Evolutionary conservation across 2,113 vertebrate species (phyloP).

Genomic region (Piliocolobus tephrosceles): DNA sequence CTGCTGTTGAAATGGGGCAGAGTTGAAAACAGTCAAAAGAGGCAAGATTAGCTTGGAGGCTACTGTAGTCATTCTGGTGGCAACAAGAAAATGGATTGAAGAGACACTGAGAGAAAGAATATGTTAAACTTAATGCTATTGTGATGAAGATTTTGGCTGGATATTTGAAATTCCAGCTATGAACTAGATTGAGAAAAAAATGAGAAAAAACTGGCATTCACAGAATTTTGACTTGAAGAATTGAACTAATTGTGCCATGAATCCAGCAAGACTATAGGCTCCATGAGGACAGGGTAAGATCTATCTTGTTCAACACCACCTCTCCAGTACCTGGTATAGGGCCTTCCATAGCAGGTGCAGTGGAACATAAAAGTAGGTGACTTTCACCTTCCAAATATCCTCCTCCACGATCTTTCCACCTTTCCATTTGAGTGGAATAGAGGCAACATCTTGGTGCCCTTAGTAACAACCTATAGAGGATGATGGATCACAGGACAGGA

Average conservation of each 20-base stretch:
- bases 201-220: neutral
- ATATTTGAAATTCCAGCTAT: neutral
- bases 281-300: neutral
- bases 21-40: neutral
- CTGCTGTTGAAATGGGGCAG: accelerated
- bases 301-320: accelerated
- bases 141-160: neutral
- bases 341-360: neutral
- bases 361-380: too few species aligned
- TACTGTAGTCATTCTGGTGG: neutral
- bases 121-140: neutral
- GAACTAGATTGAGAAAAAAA: neutral
- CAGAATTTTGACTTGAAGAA: neutral
- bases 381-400: neutral
- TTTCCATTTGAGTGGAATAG: neutral
- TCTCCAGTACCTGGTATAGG: neutral
- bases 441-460: neutral
- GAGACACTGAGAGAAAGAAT: neutral
- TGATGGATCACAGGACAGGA: too few species aligned
- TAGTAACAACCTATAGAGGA: neutral
- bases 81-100: neutral
- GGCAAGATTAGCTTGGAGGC: neutral
- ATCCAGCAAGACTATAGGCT: neutral
- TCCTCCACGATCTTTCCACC: neutral
- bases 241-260: accelerated